Evolutionary conservation across 2,113 vertebrate species (phyloP).

Genomic region (Muntiacus muntjak): DNA sequence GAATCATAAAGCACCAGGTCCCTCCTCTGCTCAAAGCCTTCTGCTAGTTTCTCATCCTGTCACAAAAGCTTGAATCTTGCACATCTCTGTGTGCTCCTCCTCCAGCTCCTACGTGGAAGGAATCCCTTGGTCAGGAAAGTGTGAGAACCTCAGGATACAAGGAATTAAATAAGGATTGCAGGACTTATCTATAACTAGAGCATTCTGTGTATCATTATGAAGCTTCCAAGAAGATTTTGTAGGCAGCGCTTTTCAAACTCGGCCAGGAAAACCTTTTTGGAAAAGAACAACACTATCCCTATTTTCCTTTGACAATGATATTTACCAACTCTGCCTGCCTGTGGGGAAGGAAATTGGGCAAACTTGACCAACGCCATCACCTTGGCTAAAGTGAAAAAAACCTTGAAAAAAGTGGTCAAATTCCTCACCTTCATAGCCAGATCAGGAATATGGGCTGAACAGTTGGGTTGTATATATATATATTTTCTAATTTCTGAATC

Average conservation of each 20-base stretch:
- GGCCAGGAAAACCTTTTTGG: background rate
- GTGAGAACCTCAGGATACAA: background rate
- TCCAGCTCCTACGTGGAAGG: background rate
- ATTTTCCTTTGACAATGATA: background rate
- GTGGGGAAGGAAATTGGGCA: background rate
- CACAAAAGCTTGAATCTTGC: background rate
- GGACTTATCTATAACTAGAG: background rate
- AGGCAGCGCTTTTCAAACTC: background rate
- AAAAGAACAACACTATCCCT: background rate
- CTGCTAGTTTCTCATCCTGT: background rate
- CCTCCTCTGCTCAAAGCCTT: background rate
- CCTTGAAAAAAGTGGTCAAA: background rate
- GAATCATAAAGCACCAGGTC: background rate
- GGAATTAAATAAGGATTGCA: background rate
- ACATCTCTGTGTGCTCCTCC: background rate
- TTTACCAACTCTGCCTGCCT: background rate
- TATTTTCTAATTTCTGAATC: background rate
- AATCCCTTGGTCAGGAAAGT: background rate
- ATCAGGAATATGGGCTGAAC: background rate
- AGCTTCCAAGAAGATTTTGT: background rate
- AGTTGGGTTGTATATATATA: background rate
- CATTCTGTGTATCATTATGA: background rate
- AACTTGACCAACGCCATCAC: background rate
- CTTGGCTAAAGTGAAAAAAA: background rate
- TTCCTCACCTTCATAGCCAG: background rate